Evolutionary conservation across 1,140 invertebrate genomes (phyloP).

Genomic region (Periplaneta americana): DNA sequence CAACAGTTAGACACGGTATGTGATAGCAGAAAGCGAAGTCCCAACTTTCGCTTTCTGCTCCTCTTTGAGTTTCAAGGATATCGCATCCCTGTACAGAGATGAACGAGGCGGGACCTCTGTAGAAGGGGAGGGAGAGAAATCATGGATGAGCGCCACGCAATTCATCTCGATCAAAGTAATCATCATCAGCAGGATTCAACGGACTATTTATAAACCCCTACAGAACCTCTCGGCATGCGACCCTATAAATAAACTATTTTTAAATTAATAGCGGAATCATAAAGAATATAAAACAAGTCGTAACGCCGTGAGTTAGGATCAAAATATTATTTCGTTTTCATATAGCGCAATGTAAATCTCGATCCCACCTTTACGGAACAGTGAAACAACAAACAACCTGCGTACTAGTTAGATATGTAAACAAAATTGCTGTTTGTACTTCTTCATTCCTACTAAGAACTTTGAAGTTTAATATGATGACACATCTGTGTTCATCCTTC

Average conservation of each 20-base stretch:
- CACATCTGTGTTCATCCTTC: too few species aligned
- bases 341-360: background rate
- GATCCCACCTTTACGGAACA: background rate
- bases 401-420: too few species aligned
- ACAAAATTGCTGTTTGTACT: too few species aligned
- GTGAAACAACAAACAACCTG: too few species aligned
- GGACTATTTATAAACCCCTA: background rate
- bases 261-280: background rate
- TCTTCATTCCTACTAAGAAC: too few species aligned
- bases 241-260: background rate
- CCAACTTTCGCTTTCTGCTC: background rate
- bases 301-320: background rate
- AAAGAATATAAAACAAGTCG: background rate
- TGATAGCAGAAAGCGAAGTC: background rate
- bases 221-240: background rate
- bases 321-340: slow-evolving; percentile 8
- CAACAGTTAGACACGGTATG: background rate
- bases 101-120: background rate
- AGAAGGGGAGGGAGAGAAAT: too few species aligned
- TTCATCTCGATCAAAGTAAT: background rate
- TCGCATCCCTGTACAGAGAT: background rate
- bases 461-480: too few species aligned
- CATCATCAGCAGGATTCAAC: background rate
- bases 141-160: background rate
- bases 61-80: background rate